These are phyloP conservation scores for Sphenodon punctatus DNA, from an alignment of 2,797 vertebrate species.

Conservation along the genomic window DNA sequence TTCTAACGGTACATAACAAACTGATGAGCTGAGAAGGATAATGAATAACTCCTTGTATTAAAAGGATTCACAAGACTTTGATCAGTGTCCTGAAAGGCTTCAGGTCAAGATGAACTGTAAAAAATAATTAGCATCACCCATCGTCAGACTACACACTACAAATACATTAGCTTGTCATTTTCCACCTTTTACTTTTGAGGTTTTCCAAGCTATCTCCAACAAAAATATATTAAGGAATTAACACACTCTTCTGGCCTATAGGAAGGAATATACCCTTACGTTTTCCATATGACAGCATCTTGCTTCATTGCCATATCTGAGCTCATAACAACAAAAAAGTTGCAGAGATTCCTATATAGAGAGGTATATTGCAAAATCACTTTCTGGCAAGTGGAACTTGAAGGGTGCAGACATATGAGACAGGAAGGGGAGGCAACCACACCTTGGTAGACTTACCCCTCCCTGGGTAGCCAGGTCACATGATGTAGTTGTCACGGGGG, in stretches of 20 bases:
- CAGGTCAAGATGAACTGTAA: conserved; percentile 63
- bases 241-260: conserved; percentile 23
- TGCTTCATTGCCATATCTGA: conserved; percentile 19
- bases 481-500: no score
- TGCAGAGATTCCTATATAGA: neutral
- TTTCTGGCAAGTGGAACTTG: no score
- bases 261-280: conserved; percentile 10
- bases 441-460: no score
- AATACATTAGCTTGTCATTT: conserved; percentile 11
- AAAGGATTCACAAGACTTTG: conserved; percentile 66
- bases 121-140: conserved; percentile 55
- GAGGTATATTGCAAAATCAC: no score
- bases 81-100: conserved; percentile 63
- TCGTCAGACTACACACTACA: conserved; percentile 11
- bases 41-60: conserved; percentile 65
- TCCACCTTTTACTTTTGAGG: conserved; percentile 20
- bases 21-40: conserved; percentile 48
- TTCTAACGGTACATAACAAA: conserved; percentile 58
- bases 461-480: no score
- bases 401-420: no score
- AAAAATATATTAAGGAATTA: conserved; percentile 40
- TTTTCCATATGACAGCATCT: conserved; percentile 3
- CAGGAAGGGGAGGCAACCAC: no score
- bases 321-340: conserved; percentile 1
- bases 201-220: conserved; percentile 25